Base-by-base conservation (phyloP, 2,113 vertebrate genomes). In the Pteruthius melanotis region DNA sequence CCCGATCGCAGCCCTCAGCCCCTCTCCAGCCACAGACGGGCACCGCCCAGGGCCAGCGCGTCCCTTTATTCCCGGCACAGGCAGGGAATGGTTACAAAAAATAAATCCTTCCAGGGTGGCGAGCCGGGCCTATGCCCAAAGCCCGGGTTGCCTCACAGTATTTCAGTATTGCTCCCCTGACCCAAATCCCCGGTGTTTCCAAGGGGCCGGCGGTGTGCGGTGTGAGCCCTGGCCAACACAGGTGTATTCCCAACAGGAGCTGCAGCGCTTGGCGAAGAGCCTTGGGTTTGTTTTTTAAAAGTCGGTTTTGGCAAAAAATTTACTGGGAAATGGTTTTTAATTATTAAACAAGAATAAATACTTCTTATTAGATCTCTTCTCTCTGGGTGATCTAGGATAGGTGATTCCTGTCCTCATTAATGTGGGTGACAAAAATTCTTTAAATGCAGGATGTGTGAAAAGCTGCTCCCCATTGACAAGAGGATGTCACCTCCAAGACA, bases 231-330 rank as follows among this genome's bases (percentile, higher is more conserved):
- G 37, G 53, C 27, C 44, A 39, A 39, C 6, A 24, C 19, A 14
- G 18, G 13, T 8, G 9, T 54, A 13, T 3, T 49, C 12, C 35
- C 40, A 27, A 54, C 21, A 30, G 49, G 24, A 53, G 49, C 39
- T 18, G 40, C 40, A 18, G 4, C 10, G 1, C 26, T 35, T 8
- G 6, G 26, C 2, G 12, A 22, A 57, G 13, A 81, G 47, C 0
- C 6, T 26, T 4, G 7, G 1, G 1, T 1, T n/a, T 21, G 13
- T 7, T 27, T 16, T 21, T 44, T 3, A 35, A 50, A 61, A 83
- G 47, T 7, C 1, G 26, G 20, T 78, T 44, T 26, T 0, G 0
- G 3, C 1, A 3, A 56, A 37, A 69, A 70, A 26, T 0, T 5
- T 19, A 4, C 6, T 3, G 44, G 35, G 3, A 45, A 78, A 7